Conservation (phyloP, 1,140 invertebrate genomes). For the Venustaconcha ellipsiformis region DNA sequence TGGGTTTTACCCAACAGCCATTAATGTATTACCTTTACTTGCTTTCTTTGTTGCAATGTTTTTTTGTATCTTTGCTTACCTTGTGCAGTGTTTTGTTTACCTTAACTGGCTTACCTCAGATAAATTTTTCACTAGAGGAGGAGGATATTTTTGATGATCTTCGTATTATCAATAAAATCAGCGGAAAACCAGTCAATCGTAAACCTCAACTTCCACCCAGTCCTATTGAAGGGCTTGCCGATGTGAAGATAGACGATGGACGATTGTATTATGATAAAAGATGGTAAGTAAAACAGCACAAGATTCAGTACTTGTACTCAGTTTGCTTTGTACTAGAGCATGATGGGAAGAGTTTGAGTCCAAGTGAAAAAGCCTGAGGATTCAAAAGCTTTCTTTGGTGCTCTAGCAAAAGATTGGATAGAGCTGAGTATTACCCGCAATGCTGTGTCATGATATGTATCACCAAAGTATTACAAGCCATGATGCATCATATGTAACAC, state of each 20-base stretch:
- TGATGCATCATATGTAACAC: too few relatives aligned
- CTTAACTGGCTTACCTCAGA: slow-evolving; percentile 75
- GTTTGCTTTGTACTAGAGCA: neutral
- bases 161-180: slow-evolving; percentile 82
- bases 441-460: too few relatives aligned
- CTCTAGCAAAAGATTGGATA: too few relatives aligned
- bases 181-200: slow-evolving; percentile 61
- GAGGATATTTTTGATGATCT: slow-evolving; percentile 90
- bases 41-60: too few relatives aligned
- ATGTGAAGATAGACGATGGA: slow-evolving; percentile 93
- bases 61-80: too few relatives aligned
- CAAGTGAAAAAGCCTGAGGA: too few relatives aligned
- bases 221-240: slow-evolving; percentile 62
- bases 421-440: too few relatives aligned
- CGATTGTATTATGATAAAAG: slow-evolving; percentile 92
- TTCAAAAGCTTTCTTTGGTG: too few relatives aligned
- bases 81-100: slow-evolving; percentile 2
- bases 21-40: too few relatives aligned
- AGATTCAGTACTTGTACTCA: neutral
- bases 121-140: slow-evolving; percentile 89
- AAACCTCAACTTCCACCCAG: slow-evolving; percentile 46
- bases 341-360: too few relatives aligned
- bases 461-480: too few relatives aligned
- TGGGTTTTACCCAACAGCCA: too few relatives aligned
- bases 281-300: slow-evolving; percentile 75